Base-by-base conservation (phyloP, 30 jellyfish, hydroid and myxozoan species). In the Turritopsis dohrnii region DNA sequence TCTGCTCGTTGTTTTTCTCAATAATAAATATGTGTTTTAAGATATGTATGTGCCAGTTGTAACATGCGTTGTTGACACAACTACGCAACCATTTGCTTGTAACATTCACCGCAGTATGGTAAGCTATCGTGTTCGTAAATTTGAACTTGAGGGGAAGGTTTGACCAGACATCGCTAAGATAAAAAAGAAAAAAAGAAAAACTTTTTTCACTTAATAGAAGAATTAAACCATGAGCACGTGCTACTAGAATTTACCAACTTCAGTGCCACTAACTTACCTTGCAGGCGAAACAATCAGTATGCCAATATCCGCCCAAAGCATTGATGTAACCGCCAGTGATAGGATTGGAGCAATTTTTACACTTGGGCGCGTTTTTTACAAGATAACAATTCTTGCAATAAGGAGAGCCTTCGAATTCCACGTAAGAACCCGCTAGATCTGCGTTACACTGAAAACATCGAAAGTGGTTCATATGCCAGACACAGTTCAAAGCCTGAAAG, bases 231-330 rank as follows among this genome's bases (percentile, higher is more conserved):
- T n/a, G n/a, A n/a, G n/a, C n/a, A n/a, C n/a, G n/a, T 41, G 60
- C 5, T 13, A 41, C 60, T 13, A 41, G 60, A 3, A 3, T 41
- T 41, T 41, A 41, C 5, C 9, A 41, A 41, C 5, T 41, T n/a
- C n/a, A 41, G 60, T 13, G 13, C 60, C 60, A 41, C 60, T 41
- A n/a, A 41, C 60, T 41, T 16, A 74, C 83, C 83, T 29, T 74
- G n/a, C 83, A 74, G 9, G 83, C 53, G 60, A 74, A 74, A 65
- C 87, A 80, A 52, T 80, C 87, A 41, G 80, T 31, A 65, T 80
- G 87, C 87, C 87, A 80, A 65, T 80, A 80, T 17, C 80, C 87
- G 28, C 79, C 87, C 24, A 80, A 22, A 18, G 87, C 87, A 80
- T 80, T 80, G 52, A 80, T 80, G 79, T 80, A 80, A 80, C 80